Evolutionary conservation across 2,888 invertebrate genomes (phyloP), one percentile per base, ranked within the genome.

Genomic region (Hirtodrosophila trivittata): DNA sequence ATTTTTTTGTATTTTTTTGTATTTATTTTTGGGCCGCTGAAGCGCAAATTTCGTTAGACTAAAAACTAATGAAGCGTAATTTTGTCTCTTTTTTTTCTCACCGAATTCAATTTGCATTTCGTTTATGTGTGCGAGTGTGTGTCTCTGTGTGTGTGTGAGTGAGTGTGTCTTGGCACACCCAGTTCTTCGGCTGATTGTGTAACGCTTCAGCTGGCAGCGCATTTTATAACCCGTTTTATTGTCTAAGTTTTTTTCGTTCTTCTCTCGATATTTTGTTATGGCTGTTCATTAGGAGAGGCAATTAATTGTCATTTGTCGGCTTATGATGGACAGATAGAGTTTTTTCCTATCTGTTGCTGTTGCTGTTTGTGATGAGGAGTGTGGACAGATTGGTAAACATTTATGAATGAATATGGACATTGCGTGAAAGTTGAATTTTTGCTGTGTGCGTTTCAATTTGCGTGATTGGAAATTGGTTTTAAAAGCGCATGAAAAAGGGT

Each of bases 271-370:
- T 30, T 5, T 59, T 30, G 46, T 42, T 30, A 25, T 32, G 50
- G 47, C 41, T 28, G 39, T 71, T 74, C 60, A 72, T 76, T 86
- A 75, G 70, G 72, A 18, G 52, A 38, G 65, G 66, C 87, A 82
- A 81, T 86, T 82, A 84, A 86, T 75, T 86, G 87, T 75, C 73
- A 84, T 86, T 86, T 81, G 85, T 84, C 82, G 64, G 75, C 62
- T 57, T 67, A 43, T 50, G 54, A 51, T 37, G 16, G 49, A 42
- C 46, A 25, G 8, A 52, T 32, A 37, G 37, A 45, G 42, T 42
- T n/a, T n/a, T n/a, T n/a, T n/a, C n/a, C n/a, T n/a, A n/a, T n/a
- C n/a, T n/a, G n/a, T n/a, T n/a, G n/a, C n/a, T n/a, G n/a, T n/a
- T n/a, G n/a, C n/a, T 41, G 8, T 6, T 12, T 8, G 32, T 28